phyloP scores from a whole-genome alignment of 2,113 vertebrate species.

The Tenebrosternarchus preto region DNA sequence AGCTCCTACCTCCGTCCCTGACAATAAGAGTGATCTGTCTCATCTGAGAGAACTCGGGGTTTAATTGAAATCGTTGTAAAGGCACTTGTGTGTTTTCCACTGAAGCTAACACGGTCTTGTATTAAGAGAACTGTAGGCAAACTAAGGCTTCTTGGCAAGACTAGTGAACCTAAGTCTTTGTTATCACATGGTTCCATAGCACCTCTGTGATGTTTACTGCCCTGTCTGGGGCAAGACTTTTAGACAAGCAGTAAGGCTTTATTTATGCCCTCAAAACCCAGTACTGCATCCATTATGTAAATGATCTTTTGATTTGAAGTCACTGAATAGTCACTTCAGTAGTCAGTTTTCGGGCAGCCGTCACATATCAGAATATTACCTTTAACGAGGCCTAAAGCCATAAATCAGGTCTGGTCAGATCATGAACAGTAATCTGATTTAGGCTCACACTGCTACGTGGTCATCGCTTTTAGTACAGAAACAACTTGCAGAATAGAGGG shows the following conservation, averaged over 20 bases:
- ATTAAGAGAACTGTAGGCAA: not conserved
- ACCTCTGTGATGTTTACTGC: no score
- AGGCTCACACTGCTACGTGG: not conserved
- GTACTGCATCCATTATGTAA: no score
- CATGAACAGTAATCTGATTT: not conserved
- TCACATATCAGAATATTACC: not conserved
- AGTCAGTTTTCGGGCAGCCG: not conserved
- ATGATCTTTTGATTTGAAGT: not conserved
- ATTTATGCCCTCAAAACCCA: no score
- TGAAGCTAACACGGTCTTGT: not conserved
- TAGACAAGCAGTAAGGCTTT: no score
- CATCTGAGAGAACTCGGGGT: not conserved
- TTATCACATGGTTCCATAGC: no score
- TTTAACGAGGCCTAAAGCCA: no score
- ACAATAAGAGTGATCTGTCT: not conserved
- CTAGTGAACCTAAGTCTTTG: no score
- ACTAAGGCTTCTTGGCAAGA: no score
- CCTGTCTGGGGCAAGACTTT: no score
- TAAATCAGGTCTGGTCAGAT: not conserved
- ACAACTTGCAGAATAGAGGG: not conserved
- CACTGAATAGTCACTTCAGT: not conserved
- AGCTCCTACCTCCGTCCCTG: not conserved
- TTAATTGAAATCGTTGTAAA: not conserved
- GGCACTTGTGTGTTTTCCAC: not conserved
- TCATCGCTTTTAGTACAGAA: not conserved